Base-by-base conservation (phyloP, 2,797 vertebrate genomes). In the Heteromormyrus szaboi region DNA sequence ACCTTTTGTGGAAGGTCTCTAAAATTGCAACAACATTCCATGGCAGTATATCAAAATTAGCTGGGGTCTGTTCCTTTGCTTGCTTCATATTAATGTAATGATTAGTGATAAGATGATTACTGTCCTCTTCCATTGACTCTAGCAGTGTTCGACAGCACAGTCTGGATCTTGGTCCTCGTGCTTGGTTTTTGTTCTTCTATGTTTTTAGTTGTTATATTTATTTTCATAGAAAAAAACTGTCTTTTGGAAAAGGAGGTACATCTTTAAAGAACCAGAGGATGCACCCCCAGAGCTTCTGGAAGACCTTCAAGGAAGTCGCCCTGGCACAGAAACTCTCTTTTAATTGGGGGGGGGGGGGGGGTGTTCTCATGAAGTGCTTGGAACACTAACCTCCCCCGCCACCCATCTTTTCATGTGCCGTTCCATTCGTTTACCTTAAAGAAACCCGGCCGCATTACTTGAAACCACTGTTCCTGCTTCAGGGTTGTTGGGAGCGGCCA, bases 371-470 rank as follows among this genome's bases (percentile, higher is more conserved):
- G 46, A 51, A 79, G 51, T 56, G 87, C 6, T 7, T n/a, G 22
- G 79, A 44, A 72, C 33, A 54, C 85, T 91, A 81, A 48, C 88
- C 83, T 44, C 83, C 56, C 86, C 33, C 12, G 50, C 33, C 87
- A n/a, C 72, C 72, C 72, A 54, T 79, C 87, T 85, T 91, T 91
- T 92, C 90, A 90, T 90, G 86, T 89, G 65, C 86, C 48, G 76
- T 89, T 83, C 87, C 88, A 89, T 89, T 92, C 85, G 89, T 86
- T 44, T 65, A 22, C 87, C 89, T 91, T 90, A 91, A 92, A 92
- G 90, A 91, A 91, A 87, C 76, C n/a, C 88, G 89, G 86, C 90
- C 11, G 17, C 17, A 4, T 92, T 90, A 88, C 91, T 90, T 92
- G 90, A 79, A 14, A 29, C 59, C 22, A 2, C 22, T 0, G 68